phyloP scores from a whole-genome alignment of 2,888 invertebrate genomes.

The Metellina segmentata region DNA sequence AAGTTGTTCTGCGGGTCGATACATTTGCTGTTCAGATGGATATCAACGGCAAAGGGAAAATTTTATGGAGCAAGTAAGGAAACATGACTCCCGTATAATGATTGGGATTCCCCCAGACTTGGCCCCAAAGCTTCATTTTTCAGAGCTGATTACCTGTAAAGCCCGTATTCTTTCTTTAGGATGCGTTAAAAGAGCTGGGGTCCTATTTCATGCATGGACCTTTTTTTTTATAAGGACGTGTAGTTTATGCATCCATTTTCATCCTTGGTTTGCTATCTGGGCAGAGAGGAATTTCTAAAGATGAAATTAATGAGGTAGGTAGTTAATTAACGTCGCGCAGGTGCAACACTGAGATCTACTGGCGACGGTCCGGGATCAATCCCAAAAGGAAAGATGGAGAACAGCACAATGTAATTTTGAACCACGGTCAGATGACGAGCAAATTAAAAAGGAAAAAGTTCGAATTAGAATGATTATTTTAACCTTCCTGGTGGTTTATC shows the following conservation, averaged over 20 bases:
- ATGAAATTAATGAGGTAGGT: too few species aligned
- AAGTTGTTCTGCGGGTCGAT: conserved; percentile 54
- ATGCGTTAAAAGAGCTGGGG: conserved; percentile 66
- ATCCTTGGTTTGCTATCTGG: background rate
- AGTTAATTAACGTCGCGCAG: too few species aligned
- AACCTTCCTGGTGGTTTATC: too few species aligned
- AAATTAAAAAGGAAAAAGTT: too few species aligned
- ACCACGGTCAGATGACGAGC: too few species aligned
- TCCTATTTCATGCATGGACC: background rate
- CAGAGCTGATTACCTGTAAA: conserved; percentile 70
- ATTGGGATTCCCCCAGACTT: conserved; percentile 15
- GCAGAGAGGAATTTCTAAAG: too few species aligned
- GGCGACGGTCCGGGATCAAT: too few species aligned
- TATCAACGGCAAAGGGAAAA: conserved; percentile 54
- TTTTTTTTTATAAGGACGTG: conserved; percentile 61
- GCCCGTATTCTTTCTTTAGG: conserved; percentile 52
- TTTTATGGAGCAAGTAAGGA: conserved; percentile 67
- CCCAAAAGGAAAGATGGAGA: too few species aligned
- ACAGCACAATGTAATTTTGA: too few species aligned
- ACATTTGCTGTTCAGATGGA: conserved; percentile 63
- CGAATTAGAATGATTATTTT: too few species aligned
- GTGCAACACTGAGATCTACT: too few species aligned
- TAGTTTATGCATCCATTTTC: conserved; percentile 38
- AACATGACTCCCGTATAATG: conserved; percentile 70
- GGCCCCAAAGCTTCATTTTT: conserved; percentile 58